These are phyloP conservation scores for Neodiprion lecontei DNA, from an alignment of 1,140 invertebrate species.

Conservation along the genomic window DNA sequence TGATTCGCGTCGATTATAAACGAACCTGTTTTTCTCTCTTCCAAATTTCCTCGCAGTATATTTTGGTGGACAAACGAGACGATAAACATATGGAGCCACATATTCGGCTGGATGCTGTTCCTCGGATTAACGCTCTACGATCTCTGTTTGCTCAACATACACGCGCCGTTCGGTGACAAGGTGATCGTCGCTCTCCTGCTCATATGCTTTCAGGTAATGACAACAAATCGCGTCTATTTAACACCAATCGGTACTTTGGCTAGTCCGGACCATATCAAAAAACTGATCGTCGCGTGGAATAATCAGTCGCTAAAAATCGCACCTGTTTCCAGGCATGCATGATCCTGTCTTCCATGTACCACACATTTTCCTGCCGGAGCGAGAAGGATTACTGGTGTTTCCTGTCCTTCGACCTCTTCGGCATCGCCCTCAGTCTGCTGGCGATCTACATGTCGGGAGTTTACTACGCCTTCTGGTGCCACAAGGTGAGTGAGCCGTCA, in stretches of 20 bases:
- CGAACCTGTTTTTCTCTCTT: conserved; percentile 1
- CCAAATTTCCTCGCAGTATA: conserved; percentile 68
- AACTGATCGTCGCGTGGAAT: background rate
- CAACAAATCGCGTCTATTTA: background rate
- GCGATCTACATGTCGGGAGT: conserved; percentile 95
- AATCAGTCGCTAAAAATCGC: background rate
- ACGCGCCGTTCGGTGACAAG: conserved; percentile 82
- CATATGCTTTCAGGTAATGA: conserved; percentile 85
- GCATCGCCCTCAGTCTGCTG: conserved; percentile 89
- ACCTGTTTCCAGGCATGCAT: conserved; percentile 83
- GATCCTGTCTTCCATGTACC: conserved; percentile 90
- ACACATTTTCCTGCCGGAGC: conserved; percentile 93
- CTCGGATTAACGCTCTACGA: conserved; percentile 85
- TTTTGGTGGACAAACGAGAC: conserved; percentile 98
- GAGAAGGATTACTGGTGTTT: conserved; percentile 87
- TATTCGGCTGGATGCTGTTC: conserved; percentile 91
- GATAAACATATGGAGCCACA: conserved; percentile 96
- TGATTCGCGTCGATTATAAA: too few species aligned
- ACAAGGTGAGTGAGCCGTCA: conserved; percentile 71
- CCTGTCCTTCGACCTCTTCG: conserved; percentile 90
- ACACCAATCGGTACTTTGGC: background rate
- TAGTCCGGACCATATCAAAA: too few species aligned
- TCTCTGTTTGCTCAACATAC: conserved; percentile 78
- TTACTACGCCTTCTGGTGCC: conserved; percentile 97
- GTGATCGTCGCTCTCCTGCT: conserved; percentile 82